These are phyloP conservation scores for Nasonia longicornis DNA, from an alignment of 1,140 invertebrate species.

Conservation along the genomic window DNA sequence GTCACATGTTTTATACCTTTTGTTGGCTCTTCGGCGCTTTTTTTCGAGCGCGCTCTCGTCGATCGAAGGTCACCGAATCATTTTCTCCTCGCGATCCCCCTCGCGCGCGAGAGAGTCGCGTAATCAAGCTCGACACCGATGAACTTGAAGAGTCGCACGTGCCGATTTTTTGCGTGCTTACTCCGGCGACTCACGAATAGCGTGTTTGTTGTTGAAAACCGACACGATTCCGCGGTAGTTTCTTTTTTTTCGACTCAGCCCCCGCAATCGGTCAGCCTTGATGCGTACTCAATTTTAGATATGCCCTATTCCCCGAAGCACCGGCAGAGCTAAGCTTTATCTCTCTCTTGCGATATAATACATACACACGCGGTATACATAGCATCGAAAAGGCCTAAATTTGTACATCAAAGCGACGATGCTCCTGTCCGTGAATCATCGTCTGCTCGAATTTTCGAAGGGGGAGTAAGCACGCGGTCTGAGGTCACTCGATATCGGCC, in stretches of 20 bases:
- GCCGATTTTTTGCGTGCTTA: not conserved
- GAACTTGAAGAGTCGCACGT: slow-evolving; percentile 2
- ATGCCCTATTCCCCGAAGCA: not conserved
- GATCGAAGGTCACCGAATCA: not conserved
- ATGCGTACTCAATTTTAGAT: not conserved
- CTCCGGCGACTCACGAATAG: not conserved
- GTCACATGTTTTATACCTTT: too few relatives aligned
- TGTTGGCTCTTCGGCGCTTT: too few relatives aligned
- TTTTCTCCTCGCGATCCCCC: not conserved
- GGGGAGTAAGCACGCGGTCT: not conserved
- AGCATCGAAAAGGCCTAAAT: slow-evolving; percentile 29
- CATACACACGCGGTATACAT: not conserved
- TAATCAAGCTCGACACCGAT: slow-evolving; percentile 6
- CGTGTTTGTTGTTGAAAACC: too few relatives aligned
- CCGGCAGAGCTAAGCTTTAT: not conserved
- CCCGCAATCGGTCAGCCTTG: not conserved
- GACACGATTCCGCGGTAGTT: too few relatives aligned
- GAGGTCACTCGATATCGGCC: slow-evolving; percentile 5
- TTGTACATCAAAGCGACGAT: slow-evolving; percentile 35
- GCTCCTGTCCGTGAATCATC: slow-evolving; percentile 12
- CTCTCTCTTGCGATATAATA: not conserved
- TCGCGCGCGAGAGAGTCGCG: not conserved
- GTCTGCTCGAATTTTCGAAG: slow-evolving; percentile 4
- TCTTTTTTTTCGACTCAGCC: too few relatives aligned
- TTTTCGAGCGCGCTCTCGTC: too few relatives aligned